A percentile compares a stretch with the other conserved stretches of the same genome.
Conservation (phyloP, 2,113 vertebrate species). For the Nerophis ophidion region DNA sequence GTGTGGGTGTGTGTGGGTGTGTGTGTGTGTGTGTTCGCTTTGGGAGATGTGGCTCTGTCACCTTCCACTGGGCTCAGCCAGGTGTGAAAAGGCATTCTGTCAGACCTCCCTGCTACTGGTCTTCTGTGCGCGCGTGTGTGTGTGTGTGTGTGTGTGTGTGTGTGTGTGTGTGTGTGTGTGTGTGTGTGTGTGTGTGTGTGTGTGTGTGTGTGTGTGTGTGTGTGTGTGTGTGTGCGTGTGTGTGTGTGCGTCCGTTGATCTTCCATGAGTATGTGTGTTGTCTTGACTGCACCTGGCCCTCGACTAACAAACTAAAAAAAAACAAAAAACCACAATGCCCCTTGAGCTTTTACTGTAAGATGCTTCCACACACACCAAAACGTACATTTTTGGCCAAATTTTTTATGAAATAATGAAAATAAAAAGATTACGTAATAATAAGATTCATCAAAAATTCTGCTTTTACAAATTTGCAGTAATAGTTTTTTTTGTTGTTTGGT, state of each 20-base stretch:
- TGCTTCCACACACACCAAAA: slow-evolving; percentile 47
- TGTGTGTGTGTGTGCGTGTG: slow-evolving; percentile 17
- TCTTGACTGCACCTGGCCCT: slow-evolving; percentile 71
- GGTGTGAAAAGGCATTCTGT: slow-evolving; percentile 81
- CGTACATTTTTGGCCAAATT: slow-evolving; percentile 32
- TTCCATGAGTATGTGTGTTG: slow-evolving; percentile 55
- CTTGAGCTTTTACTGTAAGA: slow-evolving; percentile 56
- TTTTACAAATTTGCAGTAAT: too few relatives aligned
- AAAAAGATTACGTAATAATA: too few relatives aligned
- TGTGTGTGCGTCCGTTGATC: slow-evolving; percentile 46
- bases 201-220: slow-evolving; percentile 28
- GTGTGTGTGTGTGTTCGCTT: slow-evolving; percentile 40
- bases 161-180: slow-evolving; percentile 26
- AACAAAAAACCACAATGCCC: slow-evolving; percentile 69
- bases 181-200: slow-evolving; percentile 26
- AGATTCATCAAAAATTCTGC: too few relatives aligned
- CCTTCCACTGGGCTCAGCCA: slow-evolving; percentile 76
- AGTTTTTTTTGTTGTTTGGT: too few relatives aligned
- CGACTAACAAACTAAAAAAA: slow-evolving; percentile 70
- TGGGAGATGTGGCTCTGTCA: slow-evolving; percentile 75
- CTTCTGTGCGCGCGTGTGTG: slow-evolving; percentile 32
- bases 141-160: slow-evolving; percentile 18
- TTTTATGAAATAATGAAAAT: too few relatives aligned
- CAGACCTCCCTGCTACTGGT: slow-evolving; percentile 72
- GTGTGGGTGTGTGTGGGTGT: slow-evolving; percentile 30